Conservation (phyloP, 2,888 invertebrate species). For the Drosophila ezoana region DNA sequence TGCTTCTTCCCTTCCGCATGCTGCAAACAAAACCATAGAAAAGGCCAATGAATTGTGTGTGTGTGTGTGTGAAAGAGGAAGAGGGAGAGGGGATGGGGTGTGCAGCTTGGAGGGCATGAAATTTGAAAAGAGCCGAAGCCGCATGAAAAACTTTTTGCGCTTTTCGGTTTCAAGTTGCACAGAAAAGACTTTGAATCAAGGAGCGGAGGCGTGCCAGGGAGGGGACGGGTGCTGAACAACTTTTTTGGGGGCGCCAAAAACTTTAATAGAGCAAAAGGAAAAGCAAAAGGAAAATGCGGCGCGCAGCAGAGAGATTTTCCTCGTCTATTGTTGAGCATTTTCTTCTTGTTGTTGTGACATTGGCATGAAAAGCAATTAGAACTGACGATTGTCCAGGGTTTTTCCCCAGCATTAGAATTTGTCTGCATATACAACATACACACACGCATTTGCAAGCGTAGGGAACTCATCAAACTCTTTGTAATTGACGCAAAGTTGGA, state of each 20-base stretch:
- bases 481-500: constrained; percentile 23
- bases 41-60: constrained; percentile 52
- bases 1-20: constrained; percentile 12
- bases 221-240: not conserved
- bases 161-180: constrained; percentile 57
- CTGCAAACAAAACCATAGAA: constrained; percentile 60
- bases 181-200: constrained; percentile 6
- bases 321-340: constrained; percentile 32
- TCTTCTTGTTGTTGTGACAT: constrained; percentile 50
- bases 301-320: constrained; percentile 40
- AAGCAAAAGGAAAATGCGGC: constrained; percentile 39
- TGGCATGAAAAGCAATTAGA: constrained; percentile 66
- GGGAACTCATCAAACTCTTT: constrained; percentile 26
- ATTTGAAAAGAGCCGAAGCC: constrained; percentile 65
- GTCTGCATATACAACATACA: not conserved
- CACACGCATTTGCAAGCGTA: not conserved
- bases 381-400: constrained; percentile 35
- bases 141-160: constrained; percentile 65
- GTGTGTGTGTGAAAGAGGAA: not conserved
- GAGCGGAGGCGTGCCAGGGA: not conserved
- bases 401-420: constrained; percentile 3
- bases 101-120: constrained; percentile 27
- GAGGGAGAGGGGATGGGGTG: not conserved
- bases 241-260: constrained; percentile 31
- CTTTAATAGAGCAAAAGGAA: constrained; percentile 57